Conservation (phyloP, 2,113 vertebrate species). For the crab-eating macaque (Macaca fascicularis) region DNA sequence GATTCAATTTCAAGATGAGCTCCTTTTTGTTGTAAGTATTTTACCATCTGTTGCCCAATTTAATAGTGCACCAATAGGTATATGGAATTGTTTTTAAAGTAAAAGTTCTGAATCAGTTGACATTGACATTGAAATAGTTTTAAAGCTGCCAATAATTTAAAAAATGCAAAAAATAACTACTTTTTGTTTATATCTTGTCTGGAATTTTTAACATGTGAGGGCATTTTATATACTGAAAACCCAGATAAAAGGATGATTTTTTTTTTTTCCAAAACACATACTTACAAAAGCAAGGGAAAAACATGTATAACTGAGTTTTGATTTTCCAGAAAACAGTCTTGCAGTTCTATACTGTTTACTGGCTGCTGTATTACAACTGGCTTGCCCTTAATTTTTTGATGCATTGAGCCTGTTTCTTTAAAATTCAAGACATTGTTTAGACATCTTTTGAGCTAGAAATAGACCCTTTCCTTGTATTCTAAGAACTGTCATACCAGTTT, state of each 20-base stretch:
- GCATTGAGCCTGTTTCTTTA: not conserved
- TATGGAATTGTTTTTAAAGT: not conserved
- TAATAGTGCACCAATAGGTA: not conserved
- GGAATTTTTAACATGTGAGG: not conserved
- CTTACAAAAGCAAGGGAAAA: not conserved
- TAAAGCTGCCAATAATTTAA: not conserved
- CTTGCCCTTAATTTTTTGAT: not conserved
- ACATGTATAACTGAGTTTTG: not conserved
- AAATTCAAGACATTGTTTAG: not conserved
- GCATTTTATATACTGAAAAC: not conserved
- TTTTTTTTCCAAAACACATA: not conserved
- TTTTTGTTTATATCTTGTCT: not conserved
- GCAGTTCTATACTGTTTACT: not conserved
- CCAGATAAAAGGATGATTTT: not conserved
- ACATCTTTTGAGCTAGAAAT: too few relatives aligned
- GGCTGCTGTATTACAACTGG: not conserved
- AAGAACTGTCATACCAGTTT: not conserved
- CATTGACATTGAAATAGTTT: not conserved
- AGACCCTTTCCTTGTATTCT: not conserved
- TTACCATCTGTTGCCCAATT: not conserved
- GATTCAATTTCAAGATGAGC: not conserved
- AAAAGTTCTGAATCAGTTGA: not conserved
- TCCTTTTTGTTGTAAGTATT: not conserved
- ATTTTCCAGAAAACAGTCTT: not conserved
- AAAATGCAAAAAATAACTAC: not conserved